phyloP scores from a whole-genome alignment of 2,888 invertebrate species.

The Troides helena region DNA sequence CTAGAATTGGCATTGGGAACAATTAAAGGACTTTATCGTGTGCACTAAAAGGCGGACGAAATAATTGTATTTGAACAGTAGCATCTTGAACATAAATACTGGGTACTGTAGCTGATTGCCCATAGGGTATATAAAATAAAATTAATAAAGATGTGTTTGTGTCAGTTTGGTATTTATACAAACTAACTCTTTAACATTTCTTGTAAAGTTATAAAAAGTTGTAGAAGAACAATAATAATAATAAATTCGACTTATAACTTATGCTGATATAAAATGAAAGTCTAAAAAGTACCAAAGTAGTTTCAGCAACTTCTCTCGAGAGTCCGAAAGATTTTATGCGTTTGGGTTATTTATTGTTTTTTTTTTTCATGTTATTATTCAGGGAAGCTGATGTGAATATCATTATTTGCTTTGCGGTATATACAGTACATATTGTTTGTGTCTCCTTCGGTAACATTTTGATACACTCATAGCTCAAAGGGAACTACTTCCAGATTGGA shows the following conservation, averaged over 20 bases:
- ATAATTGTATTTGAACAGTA: too few relatives aligned
- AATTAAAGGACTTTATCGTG: too few relatives aligned
- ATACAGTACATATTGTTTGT: background rate
- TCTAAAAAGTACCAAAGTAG: constrained; percentile 2
- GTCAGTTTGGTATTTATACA: background rate
- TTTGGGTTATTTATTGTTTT: constrained; percentile 5
- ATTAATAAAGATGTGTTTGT: too few relatives aligned
- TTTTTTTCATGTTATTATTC: background rate
- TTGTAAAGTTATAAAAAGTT: background rate
- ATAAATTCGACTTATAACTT: background rate
- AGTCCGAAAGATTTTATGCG: background rate
- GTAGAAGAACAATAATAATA: background rate
- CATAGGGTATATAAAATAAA: too few relatives aligned
- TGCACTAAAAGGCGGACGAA: too few relatives aligned
- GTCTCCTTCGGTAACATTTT: background rate
- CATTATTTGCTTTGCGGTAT: background rate
- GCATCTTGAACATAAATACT: too few relatives aligned
- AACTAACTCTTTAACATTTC: background rate
- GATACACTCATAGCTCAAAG: background rate
- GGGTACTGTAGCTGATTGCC: too few relatives aligned
- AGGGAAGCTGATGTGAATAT: background rate
- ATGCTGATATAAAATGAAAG: constrained; percentile 2
- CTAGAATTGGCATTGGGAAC: too few relatives aligned
- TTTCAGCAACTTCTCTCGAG: constrained; percentile 4
- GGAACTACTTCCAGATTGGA: background rate